Evolutionary conservation across 37 sponge, comb jelly and placozoan genomes (phyloP).

Genomic region (Bolinopsis microptera): DNA sequence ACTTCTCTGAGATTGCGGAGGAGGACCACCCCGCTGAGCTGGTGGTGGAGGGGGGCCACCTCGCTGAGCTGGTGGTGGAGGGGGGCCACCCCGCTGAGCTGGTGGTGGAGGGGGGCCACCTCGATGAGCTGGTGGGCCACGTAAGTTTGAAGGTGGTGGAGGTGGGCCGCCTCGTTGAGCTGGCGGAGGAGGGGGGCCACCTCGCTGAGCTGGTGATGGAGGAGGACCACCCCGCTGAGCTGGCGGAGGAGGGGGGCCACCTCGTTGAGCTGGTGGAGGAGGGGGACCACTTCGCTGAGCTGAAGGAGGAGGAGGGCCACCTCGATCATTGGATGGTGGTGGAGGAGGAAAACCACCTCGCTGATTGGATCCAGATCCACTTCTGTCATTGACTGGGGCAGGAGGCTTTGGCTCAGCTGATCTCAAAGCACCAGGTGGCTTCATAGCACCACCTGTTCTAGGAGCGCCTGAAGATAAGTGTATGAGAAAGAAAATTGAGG

Average conservation of each 20-base stretch:
- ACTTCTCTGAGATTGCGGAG: not conserved
- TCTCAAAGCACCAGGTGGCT: not conserved
- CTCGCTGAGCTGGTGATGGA: not conserved
- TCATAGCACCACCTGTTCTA: constrained; percentile 46
- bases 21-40: not conserved
- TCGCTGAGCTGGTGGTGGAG: not conserved
- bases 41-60: constrained; percentile 17
- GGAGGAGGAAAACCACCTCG: not conserved
- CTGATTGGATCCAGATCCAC: not conserved
- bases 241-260: constrained; percentile 11
- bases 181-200: constrained; percentile 1
- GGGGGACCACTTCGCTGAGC: not conserved
- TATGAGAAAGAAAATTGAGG: not conserved
- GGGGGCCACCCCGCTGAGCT: constrained; percentile 31
- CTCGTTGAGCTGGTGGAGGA: not conserved
- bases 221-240: not conserved
- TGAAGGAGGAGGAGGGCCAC: not conserved
- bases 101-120: constrained; percentile 40
- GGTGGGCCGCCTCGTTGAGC: not conserved
- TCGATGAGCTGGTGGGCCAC: not conserved
- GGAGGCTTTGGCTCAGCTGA: not conserved
- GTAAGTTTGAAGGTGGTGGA: not conserved
- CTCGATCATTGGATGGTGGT: not conserved
- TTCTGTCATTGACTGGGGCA: not conserved
- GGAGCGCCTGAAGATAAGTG: constrained; percentile 32